These are phyloP conservation scores for Dicrostonyx torquatus DNA, from an alignment of 2,797 vertebrate genomes.

Conservation along the genomic window DNA sequence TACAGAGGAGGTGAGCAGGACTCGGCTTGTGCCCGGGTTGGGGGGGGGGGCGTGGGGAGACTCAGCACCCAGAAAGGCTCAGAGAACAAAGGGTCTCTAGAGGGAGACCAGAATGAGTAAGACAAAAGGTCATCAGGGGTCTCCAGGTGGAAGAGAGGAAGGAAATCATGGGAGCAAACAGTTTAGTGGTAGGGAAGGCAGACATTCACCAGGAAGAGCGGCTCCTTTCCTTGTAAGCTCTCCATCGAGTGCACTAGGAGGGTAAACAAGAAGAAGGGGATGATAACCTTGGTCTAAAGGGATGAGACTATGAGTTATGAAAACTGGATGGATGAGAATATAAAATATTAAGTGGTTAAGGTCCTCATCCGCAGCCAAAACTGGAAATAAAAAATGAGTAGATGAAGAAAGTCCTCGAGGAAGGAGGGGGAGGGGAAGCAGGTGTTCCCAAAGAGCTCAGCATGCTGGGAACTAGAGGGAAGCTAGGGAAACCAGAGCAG, in stretches of 20 bases:
- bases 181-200: too few species aligned
- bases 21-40: background rate
- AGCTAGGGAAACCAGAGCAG: background rate
- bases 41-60: too few species aligned
- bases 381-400: background rate
- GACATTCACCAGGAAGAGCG: background rate
- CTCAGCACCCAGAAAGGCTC: background rate
- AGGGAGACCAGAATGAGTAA: background rate
- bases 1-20: background rate
- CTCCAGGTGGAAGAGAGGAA: background rate
- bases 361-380: background rate
- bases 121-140: background rate
- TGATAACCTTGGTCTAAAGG: background rate
- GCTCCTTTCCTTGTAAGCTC: too few species aligned
- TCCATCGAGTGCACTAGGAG: fast-evolving
- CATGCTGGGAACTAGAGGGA: background rate
- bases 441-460: background rate
- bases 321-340: background rate
- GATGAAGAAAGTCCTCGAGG: background rate
- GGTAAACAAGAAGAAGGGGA: fast-evolving
- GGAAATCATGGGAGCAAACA: background rate
- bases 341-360: background rate
- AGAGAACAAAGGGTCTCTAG: background rate
- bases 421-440: background rate
- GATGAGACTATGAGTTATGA: background rate